Percentiles rank a stretch among this genome's conserved stretches.
Evolutionary conservation across 1,140 invertebrate genomes (phyloP).

Genomic region (Polypedilum pembai): DNA sequence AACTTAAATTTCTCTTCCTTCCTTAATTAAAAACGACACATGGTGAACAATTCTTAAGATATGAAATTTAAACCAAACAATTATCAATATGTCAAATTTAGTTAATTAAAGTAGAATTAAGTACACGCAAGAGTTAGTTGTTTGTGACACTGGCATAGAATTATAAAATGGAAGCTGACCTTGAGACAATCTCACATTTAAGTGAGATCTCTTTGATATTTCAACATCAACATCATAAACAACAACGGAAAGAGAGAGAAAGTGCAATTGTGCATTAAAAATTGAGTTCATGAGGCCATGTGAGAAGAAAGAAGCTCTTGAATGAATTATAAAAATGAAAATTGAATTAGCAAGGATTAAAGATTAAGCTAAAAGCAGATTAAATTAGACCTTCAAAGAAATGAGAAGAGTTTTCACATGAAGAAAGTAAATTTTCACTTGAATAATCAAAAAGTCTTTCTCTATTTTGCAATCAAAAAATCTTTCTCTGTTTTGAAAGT

Average conservation of each 20-base stretch:
- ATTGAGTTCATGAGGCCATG: slow-evolving; percentile 20
- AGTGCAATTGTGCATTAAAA: neutral
- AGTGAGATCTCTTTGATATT: neutral
- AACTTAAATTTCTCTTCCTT: too few relatives aligned
- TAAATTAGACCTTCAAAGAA: neutral
- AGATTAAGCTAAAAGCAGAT: neutral
- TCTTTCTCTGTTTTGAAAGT: neutral
- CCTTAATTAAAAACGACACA: too few relatives aligned
- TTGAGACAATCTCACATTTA: neutral
- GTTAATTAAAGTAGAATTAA: too few relatives aligned
- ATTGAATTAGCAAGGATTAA: neutral
- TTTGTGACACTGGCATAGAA: neutral
- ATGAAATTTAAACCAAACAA: too few relatives aligned
- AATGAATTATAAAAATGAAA: neutral
- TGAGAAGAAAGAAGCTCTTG: neutral
- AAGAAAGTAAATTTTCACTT: neutral
- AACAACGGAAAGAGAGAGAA: neutral
- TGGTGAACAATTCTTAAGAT: too few relatives aligned
- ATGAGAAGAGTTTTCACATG: too few relatives aligned
- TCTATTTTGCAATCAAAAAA: neutral
- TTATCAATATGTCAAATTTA: too few relatives aligned
- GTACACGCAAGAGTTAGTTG: too few relatives aligned
- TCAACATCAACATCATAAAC: neutral
- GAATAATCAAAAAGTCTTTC: slow-evolving; percentile 7
- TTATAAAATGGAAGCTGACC: neutral